Base-by-base conservation (phyloP, 2,113 vertebrate species). In the Danionella cerebrum region DNA sequence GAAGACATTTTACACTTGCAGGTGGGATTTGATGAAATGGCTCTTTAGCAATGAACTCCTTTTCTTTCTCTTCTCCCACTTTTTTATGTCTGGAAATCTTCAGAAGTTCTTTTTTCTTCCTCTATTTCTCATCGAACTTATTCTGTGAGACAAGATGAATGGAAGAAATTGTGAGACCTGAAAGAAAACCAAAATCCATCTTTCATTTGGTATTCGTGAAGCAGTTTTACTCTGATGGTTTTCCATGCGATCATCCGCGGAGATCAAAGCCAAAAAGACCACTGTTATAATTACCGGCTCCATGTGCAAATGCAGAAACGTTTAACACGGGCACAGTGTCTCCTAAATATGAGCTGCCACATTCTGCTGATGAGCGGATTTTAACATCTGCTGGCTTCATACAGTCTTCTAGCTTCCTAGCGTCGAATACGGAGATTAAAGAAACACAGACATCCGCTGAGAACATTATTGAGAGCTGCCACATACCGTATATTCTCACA, bases 1-100 rank as follows among this genome's bases (percentile, higher is more conserved):
- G 90, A 90, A 93, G 90, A 91, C 83, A 78, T 88, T 92, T 93
- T 87, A 86, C 78, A 88, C 87, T 87, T 84, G 77, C 82, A 84
- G 31, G 75, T 81, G 80, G 80, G 81, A 87, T 85, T 87, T 88
- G 82, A 86, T 88, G 75, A 90, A 89, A 90, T 84, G 86, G 84
- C 83, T 83, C 82, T 90, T 92, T 88, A 86, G 83, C 89, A 87
- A 82, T 84, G 80, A 73, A 51, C 60, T 69, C 45, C 76, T 82
- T 87, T 85, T 89, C 85, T 83, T 86, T 84, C 84, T 79, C 84
- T 31, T 65, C 74, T 71, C 71, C 48, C 72, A 22, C 65, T 44
- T 71, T 68, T 71, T 71, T 78, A 33, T 57, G 25, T 70, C 55
- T 67, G 50, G 71, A 59, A 62, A 67, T 70, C 65, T 66, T 69